Evolutionary conservation across 1,140 invertebrate species (phyloP).

Genomic region (Trachelipus rathkii): DNA sequence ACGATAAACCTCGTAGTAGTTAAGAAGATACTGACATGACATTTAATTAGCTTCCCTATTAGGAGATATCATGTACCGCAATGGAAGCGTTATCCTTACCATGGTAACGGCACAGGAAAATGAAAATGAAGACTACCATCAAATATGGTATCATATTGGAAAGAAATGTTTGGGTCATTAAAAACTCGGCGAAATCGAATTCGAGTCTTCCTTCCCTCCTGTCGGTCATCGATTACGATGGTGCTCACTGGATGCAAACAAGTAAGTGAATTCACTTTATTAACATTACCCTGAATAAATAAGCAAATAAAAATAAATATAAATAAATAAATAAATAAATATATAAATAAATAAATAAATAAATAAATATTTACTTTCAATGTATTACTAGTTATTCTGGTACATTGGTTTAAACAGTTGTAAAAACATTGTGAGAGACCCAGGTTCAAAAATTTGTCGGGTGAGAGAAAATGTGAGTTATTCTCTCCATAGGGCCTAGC

Average conservation of each 20-base stretch:
- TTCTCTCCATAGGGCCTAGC: too few relatives aligned
- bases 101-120: neutral
- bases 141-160: neutral
- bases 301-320: too few relatives aligned
- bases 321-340: too few relatives aligned
- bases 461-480: too few relatives aligned
- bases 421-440: too few relatives aligned
- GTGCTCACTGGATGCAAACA: neutral
- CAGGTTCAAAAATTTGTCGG: too few relatives aligned
- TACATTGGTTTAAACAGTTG: too few relatives aligned
- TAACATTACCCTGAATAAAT: too few relatives aligned
- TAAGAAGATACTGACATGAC: neutral
- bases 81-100: neutral
- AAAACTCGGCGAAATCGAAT: neutral
- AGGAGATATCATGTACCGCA: neutral
- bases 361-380: too few relatives aligned
- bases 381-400: too few relatives aligned
- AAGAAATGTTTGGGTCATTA: neutral
- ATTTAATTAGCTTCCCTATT: neutral
- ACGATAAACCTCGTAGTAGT: neutral
- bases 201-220: neutral
- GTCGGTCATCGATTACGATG: neutral
- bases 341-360: too few relatives aligned
- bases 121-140: neutral
- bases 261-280: neutral